A percentile compares a stretch with the other conserved stretches of the same genome.
These are phyloP conservation scores for Zoanthus sociatus DNA, from an alignment of 92 coral and sea anemone species.

Conservation along the genomic window DNA sequence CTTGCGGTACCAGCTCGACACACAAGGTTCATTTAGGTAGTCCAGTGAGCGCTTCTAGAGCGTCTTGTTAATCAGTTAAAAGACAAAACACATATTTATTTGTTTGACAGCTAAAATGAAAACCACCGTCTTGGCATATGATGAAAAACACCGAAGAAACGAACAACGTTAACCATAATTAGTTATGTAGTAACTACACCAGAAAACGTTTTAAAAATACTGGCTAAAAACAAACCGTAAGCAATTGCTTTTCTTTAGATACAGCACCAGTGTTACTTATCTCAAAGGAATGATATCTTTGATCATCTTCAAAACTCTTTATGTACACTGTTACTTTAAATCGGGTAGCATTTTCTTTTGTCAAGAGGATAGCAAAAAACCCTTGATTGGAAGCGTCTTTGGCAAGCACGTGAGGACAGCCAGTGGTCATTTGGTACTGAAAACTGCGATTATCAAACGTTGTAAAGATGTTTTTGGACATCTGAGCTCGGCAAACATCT, in stretches of 20 bases:
- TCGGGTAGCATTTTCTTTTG: conserved; percentile 24
- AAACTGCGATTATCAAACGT: conserved; percentile 55
- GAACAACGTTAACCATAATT: no score
- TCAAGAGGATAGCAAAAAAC: conserved; percentile 57
- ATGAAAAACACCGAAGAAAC: no score
- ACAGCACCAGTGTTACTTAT: conserved; percentile 50
- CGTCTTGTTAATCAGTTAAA: no score
- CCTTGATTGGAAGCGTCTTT: conserved; percentile 60
- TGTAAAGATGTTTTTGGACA: conserved; percentile 8
- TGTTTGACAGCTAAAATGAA: no score
- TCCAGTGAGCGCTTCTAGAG: no score
- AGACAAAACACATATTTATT: no score
- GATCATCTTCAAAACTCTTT: conserved; percentile 33
- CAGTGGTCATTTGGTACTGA: conserved; percentile 52
- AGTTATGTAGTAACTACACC: no score
- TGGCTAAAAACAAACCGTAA: conserved; percentile 35
- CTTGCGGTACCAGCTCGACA: no score
- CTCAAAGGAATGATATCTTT: conserved; percentile 56
- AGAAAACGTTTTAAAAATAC: no score
- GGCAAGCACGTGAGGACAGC: conserved; percentile 69
- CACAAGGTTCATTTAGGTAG: no score
- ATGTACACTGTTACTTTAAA: conserved; percentile 46
- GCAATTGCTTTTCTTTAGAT: conserved; percentile 16
- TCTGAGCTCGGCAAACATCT: conserved; percentile 4
- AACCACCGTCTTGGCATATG: no score